Evolutionary conservation across 23 tunicate species (phyloP), one percentile per base, ranked within the genome.

Genomic region (Corella eumyota): DNA sequence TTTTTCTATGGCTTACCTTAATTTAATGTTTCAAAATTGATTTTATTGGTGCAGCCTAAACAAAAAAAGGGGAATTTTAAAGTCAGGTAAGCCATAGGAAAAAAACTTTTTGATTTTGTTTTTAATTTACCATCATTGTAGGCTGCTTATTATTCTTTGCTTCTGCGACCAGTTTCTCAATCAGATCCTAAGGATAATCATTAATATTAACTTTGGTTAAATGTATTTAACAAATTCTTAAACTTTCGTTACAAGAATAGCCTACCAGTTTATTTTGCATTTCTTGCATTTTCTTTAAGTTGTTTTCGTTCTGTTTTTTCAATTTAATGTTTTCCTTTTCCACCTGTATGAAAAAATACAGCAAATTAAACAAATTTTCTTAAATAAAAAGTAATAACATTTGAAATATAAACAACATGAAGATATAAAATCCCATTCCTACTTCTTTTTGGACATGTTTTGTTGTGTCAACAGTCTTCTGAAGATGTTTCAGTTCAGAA

Each of bases 401-500:
- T 4, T n/a, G 13, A 37, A 25, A 56, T 32, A 11, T 25, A 40
- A 15, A 15, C 11, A 40, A 15, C 11, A 40, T 9, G 25, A 21
- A 19, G n/a, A 55, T 0, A 21, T 19, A 0, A 55, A 55, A 55
- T 19, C 0, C 21, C 23, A 57, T 36, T 36, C 25, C 30, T 49
- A 60, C 72, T 58, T 64, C 69, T 30, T 56, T 0, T 13, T 66
- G 60, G 19, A 34, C 68, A 52, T 72, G 23, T 24, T 75, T 60
- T 34, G 54, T 36, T 44, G 6, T 50, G 34, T 34, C 35, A 33
- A 70, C 62, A 9, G 74, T 54, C 3, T 31, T 57, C 19, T 64
- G 71, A 27, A 70, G 70, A 31, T 75, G 66, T 71, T 65, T 45
- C n/a, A 75, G 33, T 58, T 75, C 82, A 2, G 82, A 75, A 25